phyloP scores from a whole-genome alignment of 2,797 vertebrate genomes.

The Acipenser oxyrinchus region DNA sequence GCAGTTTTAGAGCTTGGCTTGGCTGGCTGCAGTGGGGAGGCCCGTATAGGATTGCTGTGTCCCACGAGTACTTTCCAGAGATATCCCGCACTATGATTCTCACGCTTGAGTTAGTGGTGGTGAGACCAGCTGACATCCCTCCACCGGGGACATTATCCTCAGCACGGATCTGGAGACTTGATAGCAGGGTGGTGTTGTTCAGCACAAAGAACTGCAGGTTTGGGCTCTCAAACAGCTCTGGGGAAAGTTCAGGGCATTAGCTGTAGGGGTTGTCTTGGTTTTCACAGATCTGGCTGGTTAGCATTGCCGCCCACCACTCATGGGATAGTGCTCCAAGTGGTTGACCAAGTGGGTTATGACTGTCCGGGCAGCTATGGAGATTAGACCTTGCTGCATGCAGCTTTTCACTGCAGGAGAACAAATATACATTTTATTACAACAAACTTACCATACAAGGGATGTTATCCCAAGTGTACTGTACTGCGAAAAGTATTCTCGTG shows the following conservation, averaged over 20 bases:
- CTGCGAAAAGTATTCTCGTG: too few relatives aligned
- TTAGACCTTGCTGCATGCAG: slow-evolving; percentile 89
- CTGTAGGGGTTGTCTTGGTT: slow-evolving; percentile 94
- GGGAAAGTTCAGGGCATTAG: slow-evolving; percentile 84
- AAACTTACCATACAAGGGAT: too few relatives aligned
- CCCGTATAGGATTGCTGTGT: slow-evolving; percentile 89
- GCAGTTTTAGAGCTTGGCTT: slow-evolving; percentile 37
- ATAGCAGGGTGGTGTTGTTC: slow-evolving; percentile 89
- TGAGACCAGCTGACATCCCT: slow-evolving; percentile 84
- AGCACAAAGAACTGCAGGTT: slow-evolving; percentile 95
- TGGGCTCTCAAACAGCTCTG: slow-evolving; percentile 92
- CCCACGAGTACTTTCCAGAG: slow-evolving; percentile 95
- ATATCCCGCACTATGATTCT: slow-evolving; percentile 90
- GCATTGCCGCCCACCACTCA: slow-evolving; percentile 90
- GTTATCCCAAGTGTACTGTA: too few relatives aligned
- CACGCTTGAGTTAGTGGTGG: slow-evolving; percentile 81
- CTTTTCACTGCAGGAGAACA: slow-evolving; percentile 72
- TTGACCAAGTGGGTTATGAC: slow-evolving; percentile 95
- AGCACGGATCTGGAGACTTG: slow-evolving; percentile 81
- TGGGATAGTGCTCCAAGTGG: slow-evolving; percentile 93
- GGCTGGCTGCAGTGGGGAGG: slow-evolving; percentile 67
- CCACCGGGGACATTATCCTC: slow-evolving; percentile 86
- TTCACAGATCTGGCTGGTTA: slow-evolving; percentile 95
- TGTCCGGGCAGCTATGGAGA: slow-evolving; percentile 90
- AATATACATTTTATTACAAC: background rate